Conservation (phyloP, 2,888 invertebrate species). For the Sphecodes monilicornis region DNA sequence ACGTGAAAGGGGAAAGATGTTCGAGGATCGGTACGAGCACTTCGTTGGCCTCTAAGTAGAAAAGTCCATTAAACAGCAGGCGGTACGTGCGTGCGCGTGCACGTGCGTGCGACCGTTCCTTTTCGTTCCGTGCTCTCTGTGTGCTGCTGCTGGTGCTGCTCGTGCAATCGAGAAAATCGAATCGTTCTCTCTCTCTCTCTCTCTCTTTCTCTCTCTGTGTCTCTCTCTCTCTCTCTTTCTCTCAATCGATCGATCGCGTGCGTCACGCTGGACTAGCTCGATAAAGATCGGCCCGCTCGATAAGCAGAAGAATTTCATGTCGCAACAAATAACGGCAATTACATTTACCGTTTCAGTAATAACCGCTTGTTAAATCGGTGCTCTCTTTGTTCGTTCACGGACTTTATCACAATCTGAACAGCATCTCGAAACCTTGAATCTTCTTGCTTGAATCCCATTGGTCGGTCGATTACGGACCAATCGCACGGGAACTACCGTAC, state of each 20-base stretch:
- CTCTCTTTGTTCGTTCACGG: neutral
- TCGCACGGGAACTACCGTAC: neutral
- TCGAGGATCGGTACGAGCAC: slow-evolving; percentile 75
- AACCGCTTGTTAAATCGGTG: neutral
- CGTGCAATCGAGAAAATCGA: neutral
- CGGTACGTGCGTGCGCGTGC: slow-evolving; percentile 48
- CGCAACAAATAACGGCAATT: neutral
- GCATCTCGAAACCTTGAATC: neutral
- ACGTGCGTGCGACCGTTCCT: slow-evolving; percentile 67
- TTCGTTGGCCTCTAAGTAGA: slow-evolving; percentile 84
- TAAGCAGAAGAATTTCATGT: neutral
- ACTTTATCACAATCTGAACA: neutral
- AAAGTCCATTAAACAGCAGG: slow-evolving; percentile 74
- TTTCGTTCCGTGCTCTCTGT: neutral
- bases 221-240: neutral
- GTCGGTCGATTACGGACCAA: neutral
- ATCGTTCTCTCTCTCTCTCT: neutral
- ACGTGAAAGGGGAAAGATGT: slow-evolving; percentile 78
- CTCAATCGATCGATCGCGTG: slow-evolving; percentile 12
- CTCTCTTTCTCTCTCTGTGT: neutral
- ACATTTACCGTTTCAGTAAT: neutral
- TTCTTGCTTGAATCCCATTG: neutral
- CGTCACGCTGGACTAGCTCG: neutral
- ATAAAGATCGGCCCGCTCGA: neutral
- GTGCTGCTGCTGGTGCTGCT: neutral